phyloP scores from a whole-genome alignment of 2,797 vertebrate species.

The Melanogrammus aeglefinus region DNA sequence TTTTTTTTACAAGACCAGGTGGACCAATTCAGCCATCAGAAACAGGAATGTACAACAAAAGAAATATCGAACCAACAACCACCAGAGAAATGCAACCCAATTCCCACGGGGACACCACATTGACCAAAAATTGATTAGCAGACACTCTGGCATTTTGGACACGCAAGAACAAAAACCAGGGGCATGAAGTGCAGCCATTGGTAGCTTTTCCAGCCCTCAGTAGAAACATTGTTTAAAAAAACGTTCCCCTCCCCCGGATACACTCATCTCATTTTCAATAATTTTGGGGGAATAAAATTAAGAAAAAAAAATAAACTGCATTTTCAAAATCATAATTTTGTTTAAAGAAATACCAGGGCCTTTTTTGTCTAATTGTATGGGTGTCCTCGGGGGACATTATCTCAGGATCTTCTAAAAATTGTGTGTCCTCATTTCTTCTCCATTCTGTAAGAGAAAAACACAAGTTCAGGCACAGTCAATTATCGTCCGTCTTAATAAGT shows the following conservation, averaged over 20 bases:
- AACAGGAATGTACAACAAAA: slow-evolving; percentile 62
- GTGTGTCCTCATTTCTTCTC: slow-evolving; percentile 65
- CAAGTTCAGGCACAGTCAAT: not conserved
- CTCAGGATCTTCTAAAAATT: slow-evolving; percentile 50
- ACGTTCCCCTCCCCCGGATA: slow-evolving; percentile 22
- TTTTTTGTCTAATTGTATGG: slow-evolving; percentile 48
- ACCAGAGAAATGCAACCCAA: slow-evolving; percentile 22
- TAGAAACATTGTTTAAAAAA: slow-evolving; percentile 24
- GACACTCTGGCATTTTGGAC: slow-evolving; percentile 35
- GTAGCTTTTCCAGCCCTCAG: slow-evolving; percentile 49
- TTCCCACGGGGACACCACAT: slow-evolving; percentile 41
- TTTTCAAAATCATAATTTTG: slow-evolving; percentile 38
- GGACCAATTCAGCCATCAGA: slow-evolving; percentile 21
- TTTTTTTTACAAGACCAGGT: slow-evolving; percentile 32
- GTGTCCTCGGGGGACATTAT: slow-evolving; percentile 33
- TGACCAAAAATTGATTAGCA: slow-evolving; percentile 38
- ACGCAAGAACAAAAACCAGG: slow-evolving; percentile 54
- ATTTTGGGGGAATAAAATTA: slow-evolving; percentile 22
- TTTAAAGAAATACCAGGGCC: slow-evolving; percentile 38
- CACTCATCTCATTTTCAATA: slow-evolving; percentile 40
- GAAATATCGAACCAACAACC: slow-evolving; percentile 13
- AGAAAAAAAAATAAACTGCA: slow-evolving; percentile 37
- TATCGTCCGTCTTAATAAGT: not conserved
- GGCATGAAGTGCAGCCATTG: slow-evolving; percentile 65
- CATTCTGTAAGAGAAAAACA: slow-evolving; percentile 52